Conservation (phyloP, 2,113 vertebrate genomes). For the Alces alces region DNA sequence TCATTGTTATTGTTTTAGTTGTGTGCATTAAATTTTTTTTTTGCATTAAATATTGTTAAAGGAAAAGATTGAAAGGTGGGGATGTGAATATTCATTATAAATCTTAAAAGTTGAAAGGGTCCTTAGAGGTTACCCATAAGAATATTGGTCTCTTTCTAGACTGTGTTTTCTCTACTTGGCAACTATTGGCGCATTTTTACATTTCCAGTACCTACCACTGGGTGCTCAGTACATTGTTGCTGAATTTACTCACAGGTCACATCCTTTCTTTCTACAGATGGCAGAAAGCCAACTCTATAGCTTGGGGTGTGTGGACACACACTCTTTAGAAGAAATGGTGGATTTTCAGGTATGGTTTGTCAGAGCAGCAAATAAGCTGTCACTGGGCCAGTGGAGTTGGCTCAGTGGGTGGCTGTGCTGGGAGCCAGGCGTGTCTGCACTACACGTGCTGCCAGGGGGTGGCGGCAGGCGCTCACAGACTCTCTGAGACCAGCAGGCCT, state of each 20-base stretch:
- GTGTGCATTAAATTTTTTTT: background rate
- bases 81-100: background rate
- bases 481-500: background rate
- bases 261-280: background rate
- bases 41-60: background rate
- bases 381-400: background rate
- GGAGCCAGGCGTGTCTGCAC: background rate
- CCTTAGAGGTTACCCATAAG: background rate
- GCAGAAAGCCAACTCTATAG: background rate
- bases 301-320: background rate
- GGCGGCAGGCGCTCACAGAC: slow-evolving; percentile 60
- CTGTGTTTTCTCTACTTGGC: background rate
- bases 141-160: background rate
- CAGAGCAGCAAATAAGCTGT: background rate
- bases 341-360: background rate
- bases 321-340: background rate
- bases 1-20: background rate
- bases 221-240: background rate
- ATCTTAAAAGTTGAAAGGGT: background rate
- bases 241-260: background rate
- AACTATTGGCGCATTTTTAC: background rate
- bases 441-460: slow-evolving; percentile 66
- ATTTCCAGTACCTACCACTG: background rate
- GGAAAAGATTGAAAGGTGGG: background rate
- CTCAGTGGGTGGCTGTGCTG: background rate